Conservation (phyloP, 2,113 vertebrate species). For the Marcusenius ussheri region DNA sequence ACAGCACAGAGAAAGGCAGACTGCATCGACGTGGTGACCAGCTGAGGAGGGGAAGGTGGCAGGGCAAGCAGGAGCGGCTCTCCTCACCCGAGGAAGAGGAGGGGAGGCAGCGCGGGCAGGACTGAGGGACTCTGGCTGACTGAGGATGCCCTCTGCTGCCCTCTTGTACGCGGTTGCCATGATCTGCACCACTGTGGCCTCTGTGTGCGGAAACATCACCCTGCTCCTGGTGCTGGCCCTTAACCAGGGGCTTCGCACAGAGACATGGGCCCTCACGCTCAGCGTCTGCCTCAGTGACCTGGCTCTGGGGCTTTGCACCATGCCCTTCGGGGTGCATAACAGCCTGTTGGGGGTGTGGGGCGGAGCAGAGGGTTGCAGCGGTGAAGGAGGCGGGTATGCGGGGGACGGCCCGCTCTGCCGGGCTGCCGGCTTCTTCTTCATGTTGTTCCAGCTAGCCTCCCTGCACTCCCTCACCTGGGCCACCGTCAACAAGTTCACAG, state of each 20-base stretch:
- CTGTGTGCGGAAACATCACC: constrained; percentile 51
- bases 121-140: neutral
- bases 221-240: constrained; percentile 51
- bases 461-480: constrained; percentile 56
- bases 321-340: constrained; percentile 50
- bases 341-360: constrained; percentile 33
- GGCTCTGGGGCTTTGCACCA: constrained; percentile 47
- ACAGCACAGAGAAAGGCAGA: neutral
- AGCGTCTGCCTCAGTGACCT: constrained; percentile 60
- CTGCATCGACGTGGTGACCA: neutral
- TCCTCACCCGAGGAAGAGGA: neutral
- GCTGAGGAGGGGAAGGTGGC: neutral
- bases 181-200: constrained; percentile 43
- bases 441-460: constrained; percentile 59
- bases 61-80: too few species aligned
- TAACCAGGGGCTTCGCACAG: constrained; percentile 47
- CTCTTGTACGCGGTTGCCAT: constrained; percentile 42
- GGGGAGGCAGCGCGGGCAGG: neutral
- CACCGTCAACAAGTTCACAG: constrained; percentile 53
- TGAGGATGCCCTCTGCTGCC: constrained; percentile 34
- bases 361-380: neutral
- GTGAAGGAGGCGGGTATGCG: neutral
- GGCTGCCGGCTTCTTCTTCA: constrained; percentile 50
- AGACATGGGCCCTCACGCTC: constrained; percentile 48
- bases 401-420: constrained; percentile 45